Conservation (phyloP, 1,140 invertebrate genomes). For the Eriocheir sinensis region DNA sequence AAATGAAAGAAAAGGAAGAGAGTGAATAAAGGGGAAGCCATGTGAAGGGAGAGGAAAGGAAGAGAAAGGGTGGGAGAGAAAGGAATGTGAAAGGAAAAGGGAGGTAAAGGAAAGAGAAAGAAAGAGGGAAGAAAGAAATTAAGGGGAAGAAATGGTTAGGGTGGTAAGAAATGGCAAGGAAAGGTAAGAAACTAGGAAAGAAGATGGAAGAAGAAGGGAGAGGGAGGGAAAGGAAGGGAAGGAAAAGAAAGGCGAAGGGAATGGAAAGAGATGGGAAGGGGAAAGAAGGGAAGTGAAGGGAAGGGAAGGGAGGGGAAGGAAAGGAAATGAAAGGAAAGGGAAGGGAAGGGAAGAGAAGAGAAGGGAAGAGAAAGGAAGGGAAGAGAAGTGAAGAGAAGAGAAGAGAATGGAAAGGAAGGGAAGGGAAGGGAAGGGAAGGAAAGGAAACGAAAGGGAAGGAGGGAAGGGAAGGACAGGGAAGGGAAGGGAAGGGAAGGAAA, state of each 20-base stretch:
- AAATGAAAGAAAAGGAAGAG: too few relatives aligned
- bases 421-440: neutral
- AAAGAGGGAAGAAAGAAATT: too few relatives aligned
- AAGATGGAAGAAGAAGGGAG: neutral
- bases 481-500: neutral
- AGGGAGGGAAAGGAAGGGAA: neutral
- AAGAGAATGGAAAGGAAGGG: neutral
- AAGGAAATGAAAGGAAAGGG: neutral
- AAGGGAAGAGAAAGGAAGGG: neutral
- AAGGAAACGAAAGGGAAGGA: neutral
- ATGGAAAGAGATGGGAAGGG: neutral
- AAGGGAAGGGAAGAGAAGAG: neutral
- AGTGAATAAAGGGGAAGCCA: too few relatives aligned
- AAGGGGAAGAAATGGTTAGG: neutral
- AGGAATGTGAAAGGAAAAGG: too few relatives aligned
- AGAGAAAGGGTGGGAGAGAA: too few relatives aligned
- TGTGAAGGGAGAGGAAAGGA: too few relatives aligned
- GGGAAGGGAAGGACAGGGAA: neutral
- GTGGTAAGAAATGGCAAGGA: neutral
- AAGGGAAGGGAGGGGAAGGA: neutral
- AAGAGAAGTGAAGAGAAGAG: neutral
- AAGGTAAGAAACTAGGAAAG: neutral
- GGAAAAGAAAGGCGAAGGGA: neutral
- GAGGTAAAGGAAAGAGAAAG: too few relatives aligned
- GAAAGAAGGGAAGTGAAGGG: neutral